Percentiles rank a stretch among this genome's conserved stretches.
phyloP scores from a whole-genome alignment of 1,140 invertebrate species.

The Carposina sasakii region DNA sequence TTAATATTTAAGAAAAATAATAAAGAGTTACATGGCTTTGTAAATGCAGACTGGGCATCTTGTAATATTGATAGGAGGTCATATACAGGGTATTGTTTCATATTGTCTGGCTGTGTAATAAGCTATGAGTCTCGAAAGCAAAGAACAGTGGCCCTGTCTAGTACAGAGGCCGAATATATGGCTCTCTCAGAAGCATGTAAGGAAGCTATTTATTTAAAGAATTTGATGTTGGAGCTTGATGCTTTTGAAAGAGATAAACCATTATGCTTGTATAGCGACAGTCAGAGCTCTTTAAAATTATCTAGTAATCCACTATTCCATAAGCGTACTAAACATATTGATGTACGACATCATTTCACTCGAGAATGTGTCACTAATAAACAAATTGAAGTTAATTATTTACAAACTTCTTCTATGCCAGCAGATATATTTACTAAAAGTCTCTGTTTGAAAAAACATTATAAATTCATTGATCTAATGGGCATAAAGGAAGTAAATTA shows the following conservation, averaged over 20 bases:
- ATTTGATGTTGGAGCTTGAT: conserved; percentile 25
- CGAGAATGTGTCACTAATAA: conserved; percentile 27
- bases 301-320: conserved; percentile 10
- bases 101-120: conserved; percentile 24
- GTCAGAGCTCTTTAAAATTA: conserved; percentile 26
- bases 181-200: conserved; percentile 33
- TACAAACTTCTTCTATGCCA: conserved; percentile 25
- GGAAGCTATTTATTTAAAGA: conserved; percentile 37
- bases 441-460: conserved; percentile 9
- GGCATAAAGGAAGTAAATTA: conserved; percentile 3
- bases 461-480: conserved; percentile 6
- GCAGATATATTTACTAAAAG: conserved; percentile 31
- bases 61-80: conserved; percentile 29
- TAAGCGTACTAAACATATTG: conserved; percentile 33
- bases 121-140: conserved; percentile 25
- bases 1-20: conserved; percentile 21
- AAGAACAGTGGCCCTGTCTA: conserved; percentile 22
- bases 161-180: conserved; percentile 34
- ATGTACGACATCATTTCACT: conserved; percentile 33
- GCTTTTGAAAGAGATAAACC: conserved; percentile 5
- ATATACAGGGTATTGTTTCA: conserved; percentile 37
- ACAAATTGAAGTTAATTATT: conserved; percentile 27
- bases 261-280: conserved; percentile 14
- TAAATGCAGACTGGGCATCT: conserved; percentile 29
- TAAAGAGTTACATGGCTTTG: conserved; percentile 32